Percentiles rank a stretch among this genome's conserved stretches.
phyloP scores from a whole-genome alignment of 2,113 vertebrate species.

The Perca flavescens region DNA sequence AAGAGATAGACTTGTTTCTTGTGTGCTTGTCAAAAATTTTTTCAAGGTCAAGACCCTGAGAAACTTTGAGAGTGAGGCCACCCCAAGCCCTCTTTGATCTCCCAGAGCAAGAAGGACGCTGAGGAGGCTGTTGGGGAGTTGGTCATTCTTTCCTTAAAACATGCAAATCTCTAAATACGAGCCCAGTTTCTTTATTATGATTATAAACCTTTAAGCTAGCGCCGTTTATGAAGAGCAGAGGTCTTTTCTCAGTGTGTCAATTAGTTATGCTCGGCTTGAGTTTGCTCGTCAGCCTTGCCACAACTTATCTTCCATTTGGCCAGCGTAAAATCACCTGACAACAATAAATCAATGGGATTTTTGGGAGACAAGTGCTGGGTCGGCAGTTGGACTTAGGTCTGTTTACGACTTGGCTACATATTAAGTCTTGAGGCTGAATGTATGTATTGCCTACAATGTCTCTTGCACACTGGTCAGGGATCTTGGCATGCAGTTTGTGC shows the following conservation, averaged over 20 bases:
- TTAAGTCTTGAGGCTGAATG: conserved; percentile 1
- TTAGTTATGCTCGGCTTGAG: conserved; percentile 46
- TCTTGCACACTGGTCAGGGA: conserved; percentile 30
- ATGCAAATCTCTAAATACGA: conserved; percentile 65
- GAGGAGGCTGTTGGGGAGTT: conserved; percentile 21
- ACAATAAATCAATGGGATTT: conserved; percentile 57
- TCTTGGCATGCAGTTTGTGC: conserved; percentile 42
- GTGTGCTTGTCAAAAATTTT: conserved; percentile 64
- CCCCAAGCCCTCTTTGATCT: conserved; percentile 68
- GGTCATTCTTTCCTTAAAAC: conserved; percentile 62
- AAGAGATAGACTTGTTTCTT: conserved; percentile 60
- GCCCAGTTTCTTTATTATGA: conserved; percentile 29
- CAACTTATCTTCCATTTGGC: conserved; percentile 56
- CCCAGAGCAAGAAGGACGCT: conserved; percentile 6
- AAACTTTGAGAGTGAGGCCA: conserved; percentile 54
- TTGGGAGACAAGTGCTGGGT: conserved; percentile 18
- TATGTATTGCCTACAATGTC: not conserved
- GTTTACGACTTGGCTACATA: conserved; percentile 12
- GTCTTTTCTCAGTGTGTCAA: conserved; percentile 40
- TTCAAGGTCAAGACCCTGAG: conserved; percentile 56
- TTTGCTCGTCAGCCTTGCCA: conserved; percentile 50
- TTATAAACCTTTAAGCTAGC: not conserved
- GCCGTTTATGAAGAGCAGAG: conserved; percentile 6
- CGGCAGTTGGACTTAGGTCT: conserved; percentile 38
- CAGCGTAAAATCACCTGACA: conserved; percentile 45